Evolutionary conservation across 2,888 invertebrate genomes (phyloP), one percentile per base, ranked within the genome.

Genomic region (Trypoxylon attenuatum): DNA sequence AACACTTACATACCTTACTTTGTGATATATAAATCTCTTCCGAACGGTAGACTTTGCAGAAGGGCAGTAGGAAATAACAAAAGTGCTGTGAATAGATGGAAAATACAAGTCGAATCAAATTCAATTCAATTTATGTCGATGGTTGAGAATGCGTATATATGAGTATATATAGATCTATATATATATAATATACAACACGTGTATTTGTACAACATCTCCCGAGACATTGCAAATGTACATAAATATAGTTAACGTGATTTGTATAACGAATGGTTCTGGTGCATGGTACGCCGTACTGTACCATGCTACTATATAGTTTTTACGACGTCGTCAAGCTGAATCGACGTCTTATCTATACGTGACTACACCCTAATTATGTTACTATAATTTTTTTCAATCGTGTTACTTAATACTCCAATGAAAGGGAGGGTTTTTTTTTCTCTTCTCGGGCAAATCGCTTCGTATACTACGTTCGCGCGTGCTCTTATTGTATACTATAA

Each of bases 51-150:
- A 39, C 61, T 61, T 63, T 49, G 71, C 39, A 46, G 56, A 57
- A 51, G 46, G 10, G 43, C 43, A 19, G 54, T 72, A 69, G 69
- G 21, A 52, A 49, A 55, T 61, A 67, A 70, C 33, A 63, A 67
- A 73, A 67, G 79, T 79, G 79, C 79, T 79, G 79, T 79, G 79
- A 79, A 76, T 76, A 77, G 65, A 56, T 29, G 42, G 25, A 55
- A 64, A 57, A 65, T 62, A 62, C 55, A 71, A 49, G 51, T 63
- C 54, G 64, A 59, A 61, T 54, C 68, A 69, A 68, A 69, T 64
- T 56, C 42, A 60, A 53, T 59, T 68, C 65, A 59, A 63, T 62
- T 54, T 62, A 69, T 51, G 57, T 39, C 47, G 27, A 49, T 19
- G 43, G n/a, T 25, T 25, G 41, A 5, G 33, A 22, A 8, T 29